phyloP scores from a whole-genome alignment of 2,797 vertebrate genomes.

The Cuculus canorus region DNA sequence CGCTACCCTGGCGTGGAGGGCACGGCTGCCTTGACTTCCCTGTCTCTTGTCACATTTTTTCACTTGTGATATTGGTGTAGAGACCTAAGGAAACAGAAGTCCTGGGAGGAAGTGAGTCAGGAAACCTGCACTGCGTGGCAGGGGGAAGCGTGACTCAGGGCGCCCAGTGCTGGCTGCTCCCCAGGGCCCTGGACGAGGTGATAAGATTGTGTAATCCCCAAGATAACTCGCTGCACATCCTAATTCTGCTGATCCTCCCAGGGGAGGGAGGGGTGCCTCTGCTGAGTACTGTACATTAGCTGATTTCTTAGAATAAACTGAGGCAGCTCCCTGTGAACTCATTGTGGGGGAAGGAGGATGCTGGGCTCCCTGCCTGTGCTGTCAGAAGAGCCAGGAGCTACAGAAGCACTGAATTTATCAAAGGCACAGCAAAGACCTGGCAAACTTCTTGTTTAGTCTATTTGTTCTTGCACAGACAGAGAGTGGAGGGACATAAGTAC shows the following conservation, averaged over 20 bases:
- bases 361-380: constrained; percentile 38
- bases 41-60: background rate
- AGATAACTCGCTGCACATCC: constrained; percentile 63
- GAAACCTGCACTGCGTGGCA: background rate
- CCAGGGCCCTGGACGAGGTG: constrained; percentile 48
- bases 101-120: constrained; percentile 70
- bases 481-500: background rate
- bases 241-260: constrained; percentile 70
- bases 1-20: background rate
- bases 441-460: constrained; percentile 21
- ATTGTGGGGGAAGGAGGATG: constrained; percentile 9
- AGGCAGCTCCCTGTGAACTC: constrained; percentile 57
- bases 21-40: background rate
- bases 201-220: constrained; percentile 73
- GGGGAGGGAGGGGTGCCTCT: constrained; percentile 67
- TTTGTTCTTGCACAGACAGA: background rate
- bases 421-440: constrained; percentile 23
- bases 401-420: constrained; percentile 17
- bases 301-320: constrained; percentile 73
- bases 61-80: background rate
- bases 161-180: background rate
- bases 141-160: constrained; percentile 63
- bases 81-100: constrained; percentile 45
- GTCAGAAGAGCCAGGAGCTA: background rate
- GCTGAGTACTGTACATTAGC: constrained; percentile 65